Evolutionary conservation across 1,140 invertebrate species (phyloP).

Genomic region (Drosophila orena): DNA sequence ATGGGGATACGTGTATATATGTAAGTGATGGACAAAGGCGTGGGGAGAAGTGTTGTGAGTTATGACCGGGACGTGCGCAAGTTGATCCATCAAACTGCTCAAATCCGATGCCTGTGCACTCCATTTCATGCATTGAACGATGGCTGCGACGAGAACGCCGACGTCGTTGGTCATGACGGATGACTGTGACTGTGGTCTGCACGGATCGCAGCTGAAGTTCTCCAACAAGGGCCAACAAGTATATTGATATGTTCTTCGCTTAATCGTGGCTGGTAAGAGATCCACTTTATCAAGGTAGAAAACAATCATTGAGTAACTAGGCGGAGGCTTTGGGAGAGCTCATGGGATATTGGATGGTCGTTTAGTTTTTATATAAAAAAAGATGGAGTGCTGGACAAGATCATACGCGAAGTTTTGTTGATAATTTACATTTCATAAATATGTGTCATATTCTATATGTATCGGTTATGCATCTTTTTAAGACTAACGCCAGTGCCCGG

Average conservation of each 20-base stretch:
- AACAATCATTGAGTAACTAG: slow-evolving; percentile 21
- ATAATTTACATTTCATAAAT: no score
- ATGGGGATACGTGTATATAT: background rate
- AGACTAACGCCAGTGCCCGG: no score
- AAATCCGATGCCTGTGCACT: slow-evolving; percentile 74
- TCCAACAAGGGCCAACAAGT: slow-evolving; percentile 30
- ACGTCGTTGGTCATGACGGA: slow-evolving; percentile 69
- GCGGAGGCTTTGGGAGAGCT: background rate
- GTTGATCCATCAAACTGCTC: slow-evolving; percentile 82
- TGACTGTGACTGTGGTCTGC: slow-evolving; percentile 77
- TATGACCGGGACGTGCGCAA: slow-evolving; percentile 78
- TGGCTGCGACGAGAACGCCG: slow-evolving; percentile 59
- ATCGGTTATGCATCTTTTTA: no score
- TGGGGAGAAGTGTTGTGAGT: slow-evolving; percentile 73
- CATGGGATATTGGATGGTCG: slow-evolving; percentile 15
- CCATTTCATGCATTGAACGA: slow-evolving; percentile 64
- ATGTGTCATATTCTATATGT: no score
- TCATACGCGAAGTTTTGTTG: no score
- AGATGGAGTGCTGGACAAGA: no score
- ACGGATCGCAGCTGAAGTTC: slow-evolving; percentile 29
- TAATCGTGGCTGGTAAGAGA: slow-evolving; percentile 9
- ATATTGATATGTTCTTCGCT: slow-evolving; percentile 15
- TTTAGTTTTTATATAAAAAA: no score
- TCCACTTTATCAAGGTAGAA: slow-evolving; percentile 41
- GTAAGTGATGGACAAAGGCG: slow-evolving; percentile 9